Percentiles rank a stretch among this genome's conserved stretches.
These are phyloP conservation scores for Julus scandinavius DNA, from an alignment of 2,888 invertebrate species.

Conservation along the genomic window DNA sequence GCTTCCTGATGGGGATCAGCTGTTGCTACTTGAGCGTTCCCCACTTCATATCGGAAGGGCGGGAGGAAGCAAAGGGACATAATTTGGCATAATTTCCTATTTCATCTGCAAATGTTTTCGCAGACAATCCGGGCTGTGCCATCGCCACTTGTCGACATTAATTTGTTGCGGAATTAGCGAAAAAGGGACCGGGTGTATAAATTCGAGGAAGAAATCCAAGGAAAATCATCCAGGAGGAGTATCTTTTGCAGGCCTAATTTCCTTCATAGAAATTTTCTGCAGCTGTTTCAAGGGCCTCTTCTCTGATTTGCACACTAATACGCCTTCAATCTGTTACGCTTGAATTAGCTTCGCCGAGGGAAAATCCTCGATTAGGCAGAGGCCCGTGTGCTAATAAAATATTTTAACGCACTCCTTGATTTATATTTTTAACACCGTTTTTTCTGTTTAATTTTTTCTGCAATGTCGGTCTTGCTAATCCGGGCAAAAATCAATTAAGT, in stretches of 20 bases:
- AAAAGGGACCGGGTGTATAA: conserved; percentile 2
- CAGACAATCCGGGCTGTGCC: conserved; percentile 30
- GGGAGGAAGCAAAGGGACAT: background rate
- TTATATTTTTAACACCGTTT: conserved; percentile 16
- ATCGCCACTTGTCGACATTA: conserved; percentile 43
- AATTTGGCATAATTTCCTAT: background rate
- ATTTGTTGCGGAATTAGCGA: conserved; percentile 31
- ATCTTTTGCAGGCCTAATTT: conserved; percentile 11
- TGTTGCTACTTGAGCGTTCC: conserved; percentile 1
- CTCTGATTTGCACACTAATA: conserved; percentile 42
- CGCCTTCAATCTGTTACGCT: conserved; percentile 41
- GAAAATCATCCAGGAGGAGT: conserved; percentile 10
- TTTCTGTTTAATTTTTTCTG: background rate
- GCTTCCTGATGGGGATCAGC: conserved; percentile 36
- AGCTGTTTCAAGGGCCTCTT: conserved; percentile 40
- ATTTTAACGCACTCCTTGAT: conserved; percentile 24
- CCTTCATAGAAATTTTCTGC: background rate
- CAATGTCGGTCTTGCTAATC: background rate
- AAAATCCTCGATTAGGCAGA: conserved; percentile 20
- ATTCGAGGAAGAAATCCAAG: background rate
- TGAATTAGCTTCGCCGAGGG: conserved; percentile 22
- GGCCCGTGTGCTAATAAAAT: background rate
- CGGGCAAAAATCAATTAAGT: background rate
- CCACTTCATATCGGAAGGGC: background rate
- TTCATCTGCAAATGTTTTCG: conserved; percentile 36